Conservation (phyloP, 2,113 vertebrate genomes). For the Datnioides undecimradiatus region DNA sequence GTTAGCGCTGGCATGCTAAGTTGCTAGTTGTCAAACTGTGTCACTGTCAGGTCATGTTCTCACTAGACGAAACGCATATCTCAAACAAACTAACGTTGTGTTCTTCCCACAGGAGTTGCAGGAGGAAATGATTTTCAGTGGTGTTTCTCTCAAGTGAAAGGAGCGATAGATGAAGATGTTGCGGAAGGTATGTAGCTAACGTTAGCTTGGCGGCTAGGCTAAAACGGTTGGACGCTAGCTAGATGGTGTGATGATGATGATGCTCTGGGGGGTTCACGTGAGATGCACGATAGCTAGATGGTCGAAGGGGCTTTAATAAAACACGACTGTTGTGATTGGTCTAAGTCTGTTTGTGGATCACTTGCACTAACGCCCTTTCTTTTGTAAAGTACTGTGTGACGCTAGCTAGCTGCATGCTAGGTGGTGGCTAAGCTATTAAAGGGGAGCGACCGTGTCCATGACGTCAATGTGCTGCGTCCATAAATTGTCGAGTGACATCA, state of each 20-base stretch:
- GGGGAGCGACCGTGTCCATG: conserved; percentile 79
- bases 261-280: conserved; percentile 48
- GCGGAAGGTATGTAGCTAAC: conserved; percentile 83
- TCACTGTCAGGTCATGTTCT: conserved; percentile 62
- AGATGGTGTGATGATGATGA: conserved; percentile 38
- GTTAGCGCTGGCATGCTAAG: conserved; percentile 68
- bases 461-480: conserved; percentile 83
- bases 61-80: neutral
- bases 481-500: conserved; percentile 80
- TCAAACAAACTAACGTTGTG: conserved; percentile 45
- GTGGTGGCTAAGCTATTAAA: conserved; percentile 74
- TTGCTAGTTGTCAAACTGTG: conserved; percentile 80
- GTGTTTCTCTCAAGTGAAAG: conserved; percentile 85
- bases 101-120: conserved; percentile 75
- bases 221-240: conserved; percentile 57
- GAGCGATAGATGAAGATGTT: conserved; percentile 85
- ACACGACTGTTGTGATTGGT: neutral
- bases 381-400: conserved; percentile 28
- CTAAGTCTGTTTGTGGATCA: neutral
- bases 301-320: neutral
- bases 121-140: conserved; percentile 84
- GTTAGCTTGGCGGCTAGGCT: conserved; percentile 72
- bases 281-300: conserved; percentile 24
- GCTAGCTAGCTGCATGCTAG: conserved; percentile 72
- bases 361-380: conserved; percentile 24